A percentile compares a stretch with the other conserved stretches of the same genome.
phyloP scores from a whole-genome alignment of 2,797 vertebrate species.

The Stomatorhinus walkeri region DNA sequence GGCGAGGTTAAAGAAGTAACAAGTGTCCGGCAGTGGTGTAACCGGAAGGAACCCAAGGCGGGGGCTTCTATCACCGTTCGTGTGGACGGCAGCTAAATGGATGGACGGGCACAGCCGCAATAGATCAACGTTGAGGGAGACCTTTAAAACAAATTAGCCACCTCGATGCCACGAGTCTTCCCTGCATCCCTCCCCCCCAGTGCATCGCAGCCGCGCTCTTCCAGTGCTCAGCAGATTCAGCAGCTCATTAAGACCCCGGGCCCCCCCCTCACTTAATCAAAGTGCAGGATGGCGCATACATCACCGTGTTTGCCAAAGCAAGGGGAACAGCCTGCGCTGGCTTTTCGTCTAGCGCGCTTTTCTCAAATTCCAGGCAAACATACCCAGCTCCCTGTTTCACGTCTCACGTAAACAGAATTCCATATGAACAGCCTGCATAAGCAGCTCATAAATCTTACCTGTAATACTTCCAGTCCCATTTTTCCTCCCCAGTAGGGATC shows the following conservation, averaged over 20 bases:
- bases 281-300: not conserved
- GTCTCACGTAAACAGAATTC: not conserved
- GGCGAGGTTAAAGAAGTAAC: not conserved
- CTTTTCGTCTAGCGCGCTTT: not conserved
- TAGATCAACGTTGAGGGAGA: slow-evolving; percentile 16
- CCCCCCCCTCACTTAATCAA: not conserved
- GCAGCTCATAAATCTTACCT: not conserved
- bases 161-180: not conserved
- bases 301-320: not conserved
- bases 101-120: not conserved
- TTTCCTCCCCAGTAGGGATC: not conserved
- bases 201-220: not conserved
- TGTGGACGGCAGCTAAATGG: not conserved
- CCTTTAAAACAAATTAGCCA: slow-evolving; percentile 14
- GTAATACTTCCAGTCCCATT: not conserved
- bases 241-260: not conserved
- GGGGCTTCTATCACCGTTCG: not conserved
- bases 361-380: not conserved
- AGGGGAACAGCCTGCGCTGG: too few species aligned
- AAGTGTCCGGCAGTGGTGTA: not conserved
- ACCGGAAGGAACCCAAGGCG: not conserved
- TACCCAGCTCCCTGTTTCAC: not conserved
- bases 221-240: not conserved
- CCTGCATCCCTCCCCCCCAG: not conserved
- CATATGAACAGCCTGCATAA: not conserved